Percentiles rank a stretch among this genome's conserved stretches.
phyloP scores from a whole-genome alignment of 2,113 vertebrate genomes.

The Abramis brama region DNA sequence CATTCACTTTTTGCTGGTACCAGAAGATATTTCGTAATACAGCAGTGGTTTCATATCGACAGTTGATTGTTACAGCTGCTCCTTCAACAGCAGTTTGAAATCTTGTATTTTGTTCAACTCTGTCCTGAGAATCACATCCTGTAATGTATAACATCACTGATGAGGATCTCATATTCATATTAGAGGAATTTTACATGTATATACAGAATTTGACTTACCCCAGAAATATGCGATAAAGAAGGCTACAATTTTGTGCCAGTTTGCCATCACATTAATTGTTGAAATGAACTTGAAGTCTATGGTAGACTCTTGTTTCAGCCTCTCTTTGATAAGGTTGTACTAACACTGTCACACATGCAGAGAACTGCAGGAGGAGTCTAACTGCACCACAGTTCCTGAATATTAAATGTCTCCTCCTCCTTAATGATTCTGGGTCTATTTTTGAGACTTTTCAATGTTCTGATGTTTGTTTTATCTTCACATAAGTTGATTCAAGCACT shows the following conservation, averaged over 20 bases:
- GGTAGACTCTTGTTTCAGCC: not conserved
- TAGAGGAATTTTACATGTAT: not conserved
- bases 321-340: not conserved
- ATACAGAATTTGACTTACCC: not conserved
- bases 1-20: not conserved
- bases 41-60: not conserved
- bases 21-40: slow-evolving; percentile 12
- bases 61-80: not conserved
- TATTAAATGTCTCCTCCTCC: too few species aligned
- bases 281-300: not conserved
- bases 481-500: too few species aligned
- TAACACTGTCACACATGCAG: not conserved
- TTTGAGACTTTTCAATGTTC: too few species aligned
- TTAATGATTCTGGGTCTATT: too few species aligned
- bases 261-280: not conserved
- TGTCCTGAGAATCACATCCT: slow-evolving; percentile 5
- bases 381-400: too few species aligned
- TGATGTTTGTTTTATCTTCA: too few species aligned
- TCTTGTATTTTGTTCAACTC: not conserved
- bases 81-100: not conserved
- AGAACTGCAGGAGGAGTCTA: not conserved
- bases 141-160: not conserved
- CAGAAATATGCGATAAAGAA: not conserved
- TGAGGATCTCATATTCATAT: too few species aligned
- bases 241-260: not conserved